Conservation (phyloP, 2,888 invertebrate genomes). For the Stegana nigrithorax region DNA sequence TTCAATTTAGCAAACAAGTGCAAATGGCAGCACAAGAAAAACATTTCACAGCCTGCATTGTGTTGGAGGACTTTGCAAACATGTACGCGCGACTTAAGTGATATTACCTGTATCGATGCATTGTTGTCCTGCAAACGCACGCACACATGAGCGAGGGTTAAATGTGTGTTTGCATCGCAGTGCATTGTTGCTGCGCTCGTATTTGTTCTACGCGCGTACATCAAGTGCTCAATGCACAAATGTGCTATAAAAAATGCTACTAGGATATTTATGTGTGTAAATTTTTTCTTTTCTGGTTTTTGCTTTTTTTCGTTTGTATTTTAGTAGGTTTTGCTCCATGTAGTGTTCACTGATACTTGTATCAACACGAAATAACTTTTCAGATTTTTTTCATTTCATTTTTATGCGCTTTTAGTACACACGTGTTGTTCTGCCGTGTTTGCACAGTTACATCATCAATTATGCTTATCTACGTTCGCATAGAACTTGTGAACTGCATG, state of each 20-base stretch:
- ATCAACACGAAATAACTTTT: slow-evolving; percentile 48
- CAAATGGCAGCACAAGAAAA: too few species aligned
- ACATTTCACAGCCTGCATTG: too few species aligned
- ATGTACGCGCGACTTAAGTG: too few species aligned
- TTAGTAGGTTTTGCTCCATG: too few species aligned
- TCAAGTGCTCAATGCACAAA: slow-evolving; percentile 58
- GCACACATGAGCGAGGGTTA: too few species aligned
- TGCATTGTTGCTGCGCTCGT: neutral
- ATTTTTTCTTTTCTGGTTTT: too few species aligned
- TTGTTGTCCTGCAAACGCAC: too few species aligned
- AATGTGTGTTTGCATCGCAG: too few species aligned
- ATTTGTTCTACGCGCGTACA: slow-evolving; percentile 1
- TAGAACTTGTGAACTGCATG: neutral
- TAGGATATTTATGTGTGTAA: slow-evolving; percentile 29
- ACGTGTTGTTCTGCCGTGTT: slow-evolving; percentile 34
- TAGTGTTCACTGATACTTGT: slow-evolving; percentile 14
- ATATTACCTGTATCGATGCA: too few species aligned
- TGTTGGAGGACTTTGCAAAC: too few species aligned
- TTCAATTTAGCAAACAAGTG: too few species aligned
- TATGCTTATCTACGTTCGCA: slow-evolving; percentile 50
- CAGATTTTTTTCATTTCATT: slow-evolving; percentile 56
- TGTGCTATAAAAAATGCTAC: slow-evolving; percentile 57
- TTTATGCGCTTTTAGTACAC: slow-evolving; percentile 27
- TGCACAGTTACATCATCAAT: slow-evolving; percentile 53
- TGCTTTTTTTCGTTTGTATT: too few species aligned